phyloP scores from a whole-genome alignment of 2,888 invertebrate species.

The Tetramorium bicarinatum region DNA sequence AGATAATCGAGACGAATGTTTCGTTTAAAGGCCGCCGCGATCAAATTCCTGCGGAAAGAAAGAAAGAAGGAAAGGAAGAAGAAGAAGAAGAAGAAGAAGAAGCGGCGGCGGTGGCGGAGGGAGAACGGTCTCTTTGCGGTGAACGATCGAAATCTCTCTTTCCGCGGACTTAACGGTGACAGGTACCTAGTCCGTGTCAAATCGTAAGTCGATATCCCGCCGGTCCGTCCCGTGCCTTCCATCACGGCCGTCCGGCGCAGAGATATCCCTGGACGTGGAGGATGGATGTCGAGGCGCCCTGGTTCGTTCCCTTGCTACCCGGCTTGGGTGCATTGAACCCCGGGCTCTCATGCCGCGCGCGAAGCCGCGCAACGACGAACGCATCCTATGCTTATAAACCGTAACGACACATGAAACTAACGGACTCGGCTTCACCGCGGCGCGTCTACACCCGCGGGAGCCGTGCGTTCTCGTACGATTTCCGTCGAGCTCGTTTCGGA shows the following conservation, averaged over 20 bases:
- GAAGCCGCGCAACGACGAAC: slow-evolving; percentile 77
- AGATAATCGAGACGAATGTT: slow-evolving; percentile 75
- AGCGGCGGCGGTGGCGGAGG: neutral
- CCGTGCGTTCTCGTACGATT: slow-evolving; percentile 58
- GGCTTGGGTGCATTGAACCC: slow-evolving; percentile 80
- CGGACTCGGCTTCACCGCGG: slow-evolving; percentile 74
- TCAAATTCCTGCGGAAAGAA: slow-evolving; percentile 68
- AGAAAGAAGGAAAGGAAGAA: neutral
- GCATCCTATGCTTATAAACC: slow-evolving; percentile 83
- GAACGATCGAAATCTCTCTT: slow-evolving; percentile 78
- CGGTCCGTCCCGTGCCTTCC: slow-evolving; percentile 54
- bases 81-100: neutral
- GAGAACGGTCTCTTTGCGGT: slow-evolving; percentile 56
- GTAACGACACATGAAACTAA: slow-evolving; percentile 84
- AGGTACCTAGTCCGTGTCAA: slow-evolving; percentile 77
- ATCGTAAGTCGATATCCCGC: slow-evolving; percentile 79
- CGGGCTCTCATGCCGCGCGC: slow-evolving; percentile 62
- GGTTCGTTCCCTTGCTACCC: slow-evolving; percentile 62
- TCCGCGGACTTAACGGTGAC: slow-evolving; percentile 72
- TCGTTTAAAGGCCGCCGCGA: slow-evolving; percentile 68
- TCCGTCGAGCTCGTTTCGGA: slow-evolving; percentile 60
- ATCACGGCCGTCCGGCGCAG: slow-evolving; percentile 68
- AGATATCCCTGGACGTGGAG: slow-evolving; percentile 73
- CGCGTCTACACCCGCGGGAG: slow-evolving; percentile 75
- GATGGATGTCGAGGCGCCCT: slow-evolving; percentile 76